A percentile compares a stretch with the other conserved stretches of the same genome.
Conservation (phyloP, 2,113 vertebrate genomes). For the Gymnarchus niloticus region DNA sequence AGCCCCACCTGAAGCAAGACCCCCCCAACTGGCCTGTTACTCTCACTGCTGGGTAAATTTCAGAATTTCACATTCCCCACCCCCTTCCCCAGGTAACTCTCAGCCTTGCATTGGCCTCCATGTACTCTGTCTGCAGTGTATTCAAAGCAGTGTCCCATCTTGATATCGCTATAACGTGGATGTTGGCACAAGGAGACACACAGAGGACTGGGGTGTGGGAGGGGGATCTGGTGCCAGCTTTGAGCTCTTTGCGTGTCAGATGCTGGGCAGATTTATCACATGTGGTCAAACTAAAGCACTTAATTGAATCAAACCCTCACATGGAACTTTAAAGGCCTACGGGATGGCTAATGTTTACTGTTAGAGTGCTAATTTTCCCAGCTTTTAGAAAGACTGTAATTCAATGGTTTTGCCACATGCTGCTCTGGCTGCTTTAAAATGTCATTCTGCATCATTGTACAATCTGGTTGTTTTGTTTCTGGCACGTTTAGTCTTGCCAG, state of each 20-base stretch:
- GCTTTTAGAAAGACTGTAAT: conserved; percentile 18
- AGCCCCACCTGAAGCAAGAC: neutral
- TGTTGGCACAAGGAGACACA: conserved; percentile 30
- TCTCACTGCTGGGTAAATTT: neutral
- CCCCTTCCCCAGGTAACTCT: conserved; percentile 19
- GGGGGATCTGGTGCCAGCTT: neutral
- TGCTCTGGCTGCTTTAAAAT: conserved; percentile 28
- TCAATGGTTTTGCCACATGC: conserved; percentile 10
- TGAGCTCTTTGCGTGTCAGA: conserved; percentile 9
- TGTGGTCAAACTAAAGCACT: conserved; percentile 21
- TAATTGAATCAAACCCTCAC: conserved; percentile 16
- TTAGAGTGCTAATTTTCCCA: conserved; percentile 25
- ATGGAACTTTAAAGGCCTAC: conserved; percentile 10
- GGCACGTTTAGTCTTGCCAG: neutral
- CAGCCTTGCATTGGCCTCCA: neutral
- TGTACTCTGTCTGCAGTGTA: neutral
- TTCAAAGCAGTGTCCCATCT: neutral
- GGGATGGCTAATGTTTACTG: conserved; percentile 16
- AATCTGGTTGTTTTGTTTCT: conserved; percentile 3
- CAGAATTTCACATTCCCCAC: conserved; percentile 2
- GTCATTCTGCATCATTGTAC: conserved; percentile 35
- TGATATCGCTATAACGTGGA: conserved; percentile 39
- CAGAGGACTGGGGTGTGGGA: conserved; percentile 15
- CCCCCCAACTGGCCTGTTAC: neutral
- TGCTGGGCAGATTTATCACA: conserved; percentile 9